Evolutionary conservation across 2,888 invertebrate genomes (phyloP).

Genomic region (Hyalella azteca): DNA sequence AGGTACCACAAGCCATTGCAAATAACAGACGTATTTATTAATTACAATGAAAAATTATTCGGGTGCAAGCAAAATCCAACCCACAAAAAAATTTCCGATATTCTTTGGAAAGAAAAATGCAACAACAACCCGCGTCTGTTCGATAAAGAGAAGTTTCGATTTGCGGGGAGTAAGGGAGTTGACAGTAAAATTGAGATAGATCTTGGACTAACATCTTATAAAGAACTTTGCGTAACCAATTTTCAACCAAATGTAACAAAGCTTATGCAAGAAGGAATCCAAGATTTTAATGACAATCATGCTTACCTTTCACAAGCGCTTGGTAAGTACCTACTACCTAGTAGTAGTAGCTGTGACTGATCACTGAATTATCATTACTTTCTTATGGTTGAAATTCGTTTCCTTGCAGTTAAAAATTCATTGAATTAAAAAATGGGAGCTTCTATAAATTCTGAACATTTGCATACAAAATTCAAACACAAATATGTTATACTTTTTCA

Average conservation of each 20-base stretch:
- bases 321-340: too few relatives aligned
- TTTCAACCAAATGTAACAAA: not conserved
- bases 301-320: slow-evolving; percentile 48
- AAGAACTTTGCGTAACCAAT: slow-evolving; percentile 48
- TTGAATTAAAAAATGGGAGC: too few relatives aligned
- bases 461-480: too few relatives aligned
- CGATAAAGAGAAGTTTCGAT: slow-evolving; percentile 49
- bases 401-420: too few relatives aligned
- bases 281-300: slow-evolving; percentile 40
- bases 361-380: too few relatives aligned
- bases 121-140: slow-evolving; percentile 40
- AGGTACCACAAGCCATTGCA: not conserved
- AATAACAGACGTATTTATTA: not conserved
- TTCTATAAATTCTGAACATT: too few relatives aligned
- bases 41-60: not conserved
- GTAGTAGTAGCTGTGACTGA: too few relatives aligned
- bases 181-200: slow-evolving; percentile 27
- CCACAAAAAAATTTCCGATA: slow-evolving; percentile 41
- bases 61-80: slow-evolving; percentile 8
- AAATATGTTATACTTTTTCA: too few relatives aligned
- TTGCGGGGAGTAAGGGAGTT: not conserved
- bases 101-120: slow-evolving; percentile 44
- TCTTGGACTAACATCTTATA: slow-evolving; percentile 52
- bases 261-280: slow-evolving; percentile 38
- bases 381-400: too few relatives aligned